Percentiles rank a stretch among this genome's conserved stretches.
phyloP scores from a whole-genome alignment of 2,797 vertebrate species.

The Aplochiton taeniatus region DNA sequence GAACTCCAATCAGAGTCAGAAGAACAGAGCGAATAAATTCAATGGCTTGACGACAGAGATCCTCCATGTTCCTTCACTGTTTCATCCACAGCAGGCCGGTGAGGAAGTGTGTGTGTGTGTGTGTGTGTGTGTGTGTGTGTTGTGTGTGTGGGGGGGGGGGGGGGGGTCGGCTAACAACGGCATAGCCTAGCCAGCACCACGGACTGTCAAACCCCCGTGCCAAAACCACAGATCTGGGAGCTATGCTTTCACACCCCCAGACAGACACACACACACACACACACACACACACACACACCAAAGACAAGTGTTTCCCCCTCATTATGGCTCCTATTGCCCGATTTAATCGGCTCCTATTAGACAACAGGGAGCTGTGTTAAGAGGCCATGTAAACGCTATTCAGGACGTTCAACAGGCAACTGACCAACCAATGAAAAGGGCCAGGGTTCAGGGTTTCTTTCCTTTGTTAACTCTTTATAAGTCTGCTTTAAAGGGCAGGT shows the following conservation, averaged over 20 bases:
- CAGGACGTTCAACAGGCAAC: slow-evolving; percentile 1
- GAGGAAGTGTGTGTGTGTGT: no score
- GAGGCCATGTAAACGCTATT: slow-evolving; percentile 27
- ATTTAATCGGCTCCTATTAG: slow-evolving; percentile 26
- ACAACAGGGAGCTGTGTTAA: slow-evolving; percentile 12
- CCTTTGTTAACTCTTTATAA: slow-evolving; percentile 24
- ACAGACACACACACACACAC: slow-evolving; percentile 4
- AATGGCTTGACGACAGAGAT: no score
- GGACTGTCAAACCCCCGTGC: no score
- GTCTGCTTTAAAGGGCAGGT: slow-evolving; percentile 28
- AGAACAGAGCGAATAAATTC: no score
- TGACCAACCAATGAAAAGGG: slow-evolving; percentile 16
- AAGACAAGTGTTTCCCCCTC: slow-evolving; percentile 15
- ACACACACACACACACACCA: not conserved
- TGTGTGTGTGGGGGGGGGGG: no score
- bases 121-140: no score
- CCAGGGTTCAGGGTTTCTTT: slow-evolving; percentile 29
- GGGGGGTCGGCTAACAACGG: no score
- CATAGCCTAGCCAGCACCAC: no score
- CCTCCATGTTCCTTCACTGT: no score
- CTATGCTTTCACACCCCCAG: not conserved
- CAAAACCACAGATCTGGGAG: slow-evolving; percentile 19
- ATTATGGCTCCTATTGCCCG: slow-evolving; percentile 15
- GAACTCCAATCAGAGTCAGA: no score
- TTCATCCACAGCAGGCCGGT: no score